Evolutionary conservation across 2,113 vertebrate genomes (phyloP).

Genomic region (Ceyx melanurus): DNA sequence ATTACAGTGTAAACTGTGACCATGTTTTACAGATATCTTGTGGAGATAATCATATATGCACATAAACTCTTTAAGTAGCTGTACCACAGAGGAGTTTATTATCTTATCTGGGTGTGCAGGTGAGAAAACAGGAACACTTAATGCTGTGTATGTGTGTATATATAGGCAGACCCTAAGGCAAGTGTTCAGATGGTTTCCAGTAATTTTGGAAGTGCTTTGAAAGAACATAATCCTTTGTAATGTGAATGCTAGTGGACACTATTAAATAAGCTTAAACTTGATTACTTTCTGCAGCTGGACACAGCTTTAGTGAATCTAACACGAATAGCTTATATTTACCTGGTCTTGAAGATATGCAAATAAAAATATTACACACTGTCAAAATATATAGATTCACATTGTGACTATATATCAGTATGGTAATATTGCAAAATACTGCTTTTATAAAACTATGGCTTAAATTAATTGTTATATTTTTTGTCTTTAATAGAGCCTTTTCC

Average conservation of each 20-base stretch:
- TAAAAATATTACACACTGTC: background rate
- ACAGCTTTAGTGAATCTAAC: background rate
- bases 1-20: background rate
- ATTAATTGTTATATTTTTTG: background rate
- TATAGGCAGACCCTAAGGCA: background rate
- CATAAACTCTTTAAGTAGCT: background rate
- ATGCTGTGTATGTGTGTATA: fast-evolving
- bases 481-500: background rate
- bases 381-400: background rate
- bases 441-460: background rate
- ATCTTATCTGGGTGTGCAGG: background rate
- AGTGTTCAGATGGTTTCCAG: background rate
- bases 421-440: background rate
- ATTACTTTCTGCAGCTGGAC: background rate
- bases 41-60: background rate
- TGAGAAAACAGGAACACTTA: background rate
- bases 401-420: background rate
- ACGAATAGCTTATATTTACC: background rate
- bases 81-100: background rate
- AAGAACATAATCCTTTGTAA: background rate
- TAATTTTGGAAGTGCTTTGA: background rate
- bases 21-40: background rate
- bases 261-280: background rate
- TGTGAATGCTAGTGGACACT: background rate
- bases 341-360: background rate